Evolutionary conservation across 2,113 vertebrate species (phyloP), one percentile per base, ranked within the genome.

Genomic region (Corythoichthys intestinalis): DNA sequence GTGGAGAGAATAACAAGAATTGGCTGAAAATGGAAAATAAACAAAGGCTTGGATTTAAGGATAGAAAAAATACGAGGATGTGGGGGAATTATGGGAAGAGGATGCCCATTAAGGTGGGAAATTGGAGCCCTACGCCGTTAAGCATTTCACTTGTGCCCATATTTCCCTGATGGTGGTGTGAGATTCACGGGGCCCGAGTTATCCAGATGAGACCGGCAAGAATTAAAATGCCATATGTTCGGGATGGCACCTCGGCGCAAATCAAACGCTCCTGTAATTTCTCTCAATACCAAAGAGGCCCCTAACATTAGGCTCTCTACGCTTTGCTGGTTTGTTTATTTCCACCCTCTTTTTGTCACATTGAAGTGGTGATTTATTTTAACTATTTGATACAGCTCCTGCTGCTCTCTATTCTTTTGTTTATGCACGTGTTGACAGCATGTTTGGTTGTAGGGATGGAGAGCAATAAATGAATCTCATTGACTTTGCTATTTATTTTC

Each of bases 181-280:
- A 86, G 89, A 91, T 89, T 90, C 74, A 65, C 72, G 65, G 58
- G 77, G 88, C 86, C 76, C 35, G 87, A 91, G 86, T 87, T 90
- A 92, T 83, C 91, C 91, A 92, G 91, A 91, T 90, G 92, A 93
- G 91, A 93, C 92, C 83, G 84, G 87, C 84, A 88, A 84, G 88
- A 92, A 93, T 93, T 92, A 93, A 92, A 92, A 90, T 77, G 77
- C 91, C 91, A 92, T 92, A 93, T 93, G 92, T 90, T 92, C 83
- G 77, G 88, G 88, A 89, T 78, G 80, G 82, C 85, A 86, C 90
- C 86, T 87, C 80, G 69, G 74, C 48, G 56, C 82, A 86, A 87
- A 89, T 92, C 89, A 89, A 90, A 90, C 84, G 86, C 88, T 89
- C 81, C 87, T 81, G 87, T 87, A 89, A 88, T 92, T 93, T 87